Evolutionary conservation across 2,797 vertebrate species (phyloP).

Genomic region (Hippoglossus hippoglossus): DNA sequence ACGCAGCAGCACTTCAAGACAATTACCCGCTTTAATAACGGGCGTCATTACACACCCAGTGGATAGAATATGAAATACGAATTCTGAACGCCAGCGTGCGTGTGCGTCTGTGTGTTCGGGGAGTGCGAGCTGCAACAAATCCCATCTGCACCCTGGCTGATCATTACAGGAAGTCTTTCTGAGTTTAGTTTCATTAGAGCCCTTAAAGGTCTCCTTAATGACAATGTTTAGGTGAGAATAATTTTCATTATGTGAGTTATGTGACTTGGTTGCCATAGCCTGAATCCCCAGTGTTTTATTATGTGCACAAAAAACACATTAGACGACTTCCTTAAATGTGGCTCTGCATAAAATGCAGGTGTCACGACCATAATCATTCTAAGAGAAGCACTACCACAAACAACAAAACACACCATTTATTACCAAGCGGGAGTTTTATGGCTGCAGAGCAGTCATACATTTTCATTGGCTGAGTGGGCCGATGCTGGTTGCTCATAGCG

Average conservation of each 20-base stretch:
- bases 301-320: conserved; percentile 43
- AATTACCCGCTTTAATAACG: conserved; percentile 83
- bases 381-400: conserved; percentile 29
- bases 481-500: conserved; percentile 67
- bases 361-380: conserved; percentile 21
- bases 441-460: conserved; percentile 22
- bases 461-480: conserved; percentile 45
- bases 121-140: conserved; percentile 53
- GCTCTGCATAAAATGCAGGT: conserved; percentile 47
- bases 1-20: conserved; percentile 74
- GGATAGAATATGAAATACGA: conserved; percentile 78
- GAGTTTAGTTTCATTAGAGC: conserved; percentile 70
- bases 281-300: conserved; percentile 48
- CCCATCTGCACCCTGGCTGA: conserved; percentile 68
- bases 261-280: conserved; percentile 47
- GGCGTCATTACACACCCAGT: conserved; percentile 75
- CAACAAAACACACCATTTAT: conserved; percentile 50
- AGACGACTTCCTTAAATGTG: conserved; percentile 21
- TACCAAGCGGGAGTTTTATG: conserved; percentile 46
- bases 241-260: conserved; percentile 52
- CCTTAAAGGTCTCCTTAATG: conserved; percentile 63
- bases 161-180: conserved; percentile 68
- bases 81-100: conserved; percentile 49
- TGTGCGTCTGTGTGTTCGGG: conserved; percentile 20
- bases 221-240: conserved; percentile 58